Evolutionary conservation across 2,113 vertebrate genomes (phyloP).

Genomic region (Sciurus niger): DNA sequence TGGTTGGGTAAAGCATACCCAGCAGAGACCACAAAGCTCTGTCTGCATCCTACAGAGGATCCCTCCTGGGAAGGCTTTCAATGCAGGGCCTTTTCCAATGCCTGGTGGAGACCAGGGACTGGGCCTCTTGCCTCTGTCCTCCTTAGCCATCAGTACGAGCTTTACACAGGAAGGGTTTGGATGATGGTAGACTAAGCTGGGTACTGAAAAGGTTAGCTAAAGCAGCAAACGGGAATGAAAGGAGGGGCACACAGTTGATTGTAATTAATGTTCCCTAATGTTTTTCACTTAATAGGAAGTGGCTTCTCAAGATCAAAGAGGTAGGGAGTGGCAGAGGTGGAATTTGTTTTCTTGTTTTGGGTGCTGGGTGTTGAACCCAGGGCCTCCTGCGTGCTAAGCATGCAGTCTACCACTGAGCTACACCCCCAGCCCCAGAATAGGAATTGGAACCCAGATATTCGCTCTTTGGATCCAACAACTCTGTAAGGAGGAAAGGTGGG

Average conservation of each 20-base stretch:
- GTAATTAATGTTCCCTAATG: background rate
- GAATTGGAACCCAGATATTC: background rate
- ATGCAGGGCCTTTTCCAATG: background rate
- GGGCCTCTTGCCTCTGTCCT: background rate
- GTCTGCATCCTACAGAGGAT: background rate
- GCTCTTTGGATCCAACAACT: background rate
- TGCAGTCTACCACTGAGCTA: background rate
- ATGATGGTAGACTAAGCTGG: background rate
- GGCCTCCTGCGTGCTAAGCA: background rate
- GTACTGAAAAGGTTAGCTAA: background rate
- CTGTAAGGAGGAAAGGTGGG: background rate
- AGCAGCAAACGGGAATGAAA: background rate
- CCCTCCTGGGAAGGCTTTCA: background rate
- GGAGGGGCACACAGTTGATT: background rate
- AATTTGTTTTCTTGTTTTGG: background rate
- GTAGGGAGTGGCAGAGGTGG: background rate
- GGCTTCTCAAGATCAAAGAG: background rate
- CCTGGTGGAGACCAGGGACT: background rate
- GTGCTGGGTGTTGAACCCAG: background rate
- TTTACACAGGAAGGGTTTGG: background rate
- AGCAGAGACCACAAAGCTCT: rapidly evolving
- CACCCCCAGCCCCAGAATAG: background rate
- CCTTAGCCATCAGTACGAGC: background rate
- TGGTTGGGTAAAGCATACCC: background rate
- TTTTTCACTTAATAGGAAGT: background rate